phyloP scores from a whole-genome alignment of 2,888 invertebrate genomes.

The Calliopum simillimum region DNA sequence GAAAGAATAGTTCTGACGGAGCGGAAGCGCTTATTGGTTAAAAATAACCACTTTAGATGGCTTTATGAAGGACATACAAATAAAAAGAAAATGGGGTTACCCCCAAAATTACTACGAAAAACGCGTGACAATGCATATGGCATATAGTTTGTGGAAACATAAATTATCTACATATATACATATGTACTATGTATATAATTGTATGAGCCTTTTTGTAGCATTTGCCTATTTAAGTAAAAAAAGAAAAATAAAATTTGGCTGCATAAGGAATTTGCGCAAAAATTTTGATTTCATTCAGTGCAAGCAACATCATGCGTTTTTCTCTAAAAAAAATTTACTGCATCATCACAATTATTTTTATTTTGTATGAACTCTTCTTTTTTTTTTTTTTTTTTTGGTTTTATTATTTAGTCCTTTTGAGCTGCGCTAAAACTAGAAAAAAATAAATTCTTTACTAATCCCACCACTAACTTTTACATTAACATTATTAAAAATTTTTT shows the following conservation, averaged over 20 bases:
- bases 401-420: no score
- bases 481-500: no score
- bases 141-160: not conserved
- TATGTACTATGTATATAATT: conserved; percentile 6
- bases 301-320: not conserved
- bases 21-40: no score
- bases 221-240: conserved; percentile 16
- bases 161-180: not conserved
- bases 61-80: no score
- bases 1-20: no score
- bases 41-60: no score
- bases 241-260: conserved; percentile 30
- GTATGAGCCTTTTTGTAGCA: conserved; percentile 1
- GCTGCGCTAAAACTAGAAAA: no score
- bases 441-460: no score
- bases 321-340: not conserved
- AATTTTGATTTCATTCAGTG: conserved; percentile 10
- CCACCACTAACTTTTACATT: no score
- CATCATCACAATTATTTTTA: no score
- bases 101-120: conserved; percentile 2
- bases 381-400: no score
- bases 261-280: conserved; percentile 43
- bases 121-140: conserved; percentile 11
- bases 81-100: conserved; percentile 20
- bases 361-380: no score